Evolutionary conservation across 1,140 invertebrate species (phyloP).

Genomic region (Zelostemma sp.): DNA sequence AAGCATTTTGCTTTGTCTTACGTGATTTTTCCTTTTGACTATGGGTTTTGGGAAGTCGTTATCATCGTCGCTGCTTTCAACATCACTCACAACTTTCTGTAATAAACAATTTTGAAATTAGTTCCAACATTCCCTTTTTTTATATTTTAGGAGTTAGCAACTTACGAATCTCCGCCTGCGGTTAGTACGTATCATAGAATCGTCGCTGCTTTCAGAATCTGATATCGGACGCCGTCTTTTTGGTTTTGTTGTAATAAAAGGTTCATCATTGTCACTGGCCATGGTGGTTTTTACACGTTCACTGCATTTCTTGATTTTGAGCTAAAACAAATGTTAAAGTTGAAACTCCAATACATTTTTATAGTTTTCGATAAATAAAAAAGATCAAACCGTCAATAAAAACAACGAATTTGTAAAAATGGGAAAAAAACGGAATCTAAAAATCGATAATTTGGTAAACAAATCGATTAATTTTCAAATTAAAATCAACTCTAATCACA

Average conservation of each 20-base stretch:
- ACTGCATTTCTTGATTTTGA: constrained; percentile 31
- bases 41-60: constrained; percentile 57
- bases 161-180: constrained; percentile 44
- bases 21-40: constrained; percentile 54
- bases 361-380: no score
- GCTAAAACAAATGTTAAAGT: not conserved
- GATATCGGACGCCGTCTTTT: constrained; percentile 41
- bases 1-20: constrained; percentile 45
- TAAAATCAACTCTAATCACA: not conserved
- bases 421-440: no score
- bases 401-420: no score
- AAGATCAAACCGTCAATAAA: no score
- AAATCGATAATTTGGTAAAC: no score
- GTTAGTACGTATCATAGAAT: constrained; percentile 50
- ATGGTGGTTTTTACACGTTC: constrained; percentile 45
- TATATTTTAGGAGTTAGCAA: no score
- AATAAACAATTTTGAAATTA: constrained; percentile 16
- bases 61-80: constrained; percentile 56
- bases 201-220: constrained; percentile 62
- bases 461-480: not conserved
- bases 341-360: constrained; percentile 2
- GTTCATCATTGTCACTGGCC: constrained; percentile 59
- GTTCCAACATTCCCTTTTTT: no score
- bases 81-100: constrained; percentile 59
- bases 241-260: constrained; percentile 41